phyloP scores from a whole-genome alignment of 2,113 vertebrate species.

The Gavia stellata region DNA sequence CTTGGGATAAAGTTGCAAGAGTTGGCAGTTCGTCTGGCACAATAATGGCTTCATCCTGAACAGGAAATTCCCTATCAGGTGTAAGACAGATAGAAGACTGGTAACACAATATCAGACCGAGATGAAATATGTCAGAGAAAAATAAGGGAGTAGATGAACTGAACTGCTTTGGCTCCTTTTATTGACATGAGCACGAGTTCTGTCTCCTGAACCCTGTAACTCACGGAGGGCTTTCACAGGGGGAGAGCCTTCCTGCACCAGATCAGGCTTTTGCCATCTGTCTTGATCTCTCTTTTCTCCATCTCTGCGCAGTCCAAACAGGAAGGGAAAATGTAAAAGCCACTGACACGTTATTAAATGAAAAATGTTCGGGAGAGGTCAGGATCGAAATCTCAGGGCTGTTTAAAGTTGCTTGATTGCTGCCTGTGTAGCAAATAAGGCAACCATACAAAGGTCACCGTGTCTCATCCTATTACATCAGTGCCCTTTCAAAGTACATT shows the following conservation, averaged over 20 bases:
- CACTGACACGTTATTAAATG: conserved; percentile 54
- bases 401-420: conserved; percentile 60
- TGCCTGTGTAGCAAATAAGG: conserved; percentile 53
- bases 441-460: conserved; percentile 54
- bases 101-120: neutral
- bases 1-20: neutral
- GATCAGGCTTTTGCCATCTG: neutral
- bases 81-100: neutral
- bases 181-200: neutral
- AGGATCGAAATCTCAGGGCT: conserved; percentile 41
- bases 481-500: conserved; percentile 62
- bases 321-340: conserved; percentile 21
- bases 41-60: neutral
- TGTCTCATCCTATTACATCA: conserved; percentile 66
- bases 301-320: neutral
- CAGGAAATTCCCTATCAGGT: neutral
- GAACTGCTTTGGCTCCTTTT: neutral
- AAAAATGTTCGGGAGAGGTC: conserved; percentile 57
- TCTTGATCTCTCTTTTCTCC: neutral
- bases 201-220: neutral
- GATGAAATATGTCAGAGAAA: neutral
- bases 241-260: neutral
- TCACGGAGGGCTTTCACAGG: neutral
- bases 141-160: neutral
- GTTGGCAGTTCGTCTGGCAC: neutral